Base-by-base conservation (phyloP, 2,888 invertebrate genomes). In the Lydus trimaculatus region DNA sequence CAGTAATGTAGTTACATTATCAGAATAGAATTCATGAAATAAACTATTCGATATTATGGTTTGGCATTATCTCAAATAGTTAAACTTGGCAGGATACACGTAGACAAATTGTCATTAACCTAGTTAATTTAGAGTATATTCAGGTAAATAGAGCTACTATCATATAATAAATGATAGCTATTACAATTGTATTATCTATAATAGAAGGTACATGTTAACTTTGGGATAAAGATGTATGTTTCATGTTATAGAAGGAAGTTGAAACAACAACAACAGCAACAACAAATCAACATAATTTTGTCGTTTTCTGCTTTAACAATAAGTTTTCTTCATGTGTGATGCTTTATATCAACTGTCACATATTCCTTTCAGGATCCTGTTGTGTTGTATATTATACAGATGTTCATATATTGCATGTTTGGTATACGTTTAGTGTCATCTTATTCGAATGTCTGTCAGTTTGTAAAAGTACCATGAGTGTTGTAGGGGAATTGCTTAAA, bases 31-130 rank as follows among this genome's bases (percentile, higher is more conserved):
- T n/a, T 58, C 31, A 33, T 9, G 56, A 65, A 52, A 56, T 65
- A 52, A 36, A 36, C 36, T 59, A 31, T 65, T 65, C 33, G 48
- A 43, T 17, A 52, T 52, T 28, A 3, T 28, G 31, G 28, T 59
- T 25, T 28, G 59, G 31, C 31, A 28, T 59, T 28, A 33, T 59
- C 23, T 59, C 60, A 60, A 60, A 60, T 60, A 31, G 60, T 52
- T 66, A 33, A 43, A 48, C 20, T 52, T 33, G 31, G 31, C 31
- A 17, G 28, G 20, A 11, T 62, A 67, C 43, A 25, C 52, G 7
- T 17, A 56, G 64, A 67, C 67, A 64, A 64, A 67, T 67, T 64
- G 58, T 67, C 60, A 67, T 64, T 67, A 67, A 67, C 64, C 64
- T 33, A 33, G 13, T 33, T 33, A 33, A 33, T 33, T 66, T 56